Base-by-base conservation (phyloP, 2,113 vertebrate genomes). In the Sciurus niger region DNA sequence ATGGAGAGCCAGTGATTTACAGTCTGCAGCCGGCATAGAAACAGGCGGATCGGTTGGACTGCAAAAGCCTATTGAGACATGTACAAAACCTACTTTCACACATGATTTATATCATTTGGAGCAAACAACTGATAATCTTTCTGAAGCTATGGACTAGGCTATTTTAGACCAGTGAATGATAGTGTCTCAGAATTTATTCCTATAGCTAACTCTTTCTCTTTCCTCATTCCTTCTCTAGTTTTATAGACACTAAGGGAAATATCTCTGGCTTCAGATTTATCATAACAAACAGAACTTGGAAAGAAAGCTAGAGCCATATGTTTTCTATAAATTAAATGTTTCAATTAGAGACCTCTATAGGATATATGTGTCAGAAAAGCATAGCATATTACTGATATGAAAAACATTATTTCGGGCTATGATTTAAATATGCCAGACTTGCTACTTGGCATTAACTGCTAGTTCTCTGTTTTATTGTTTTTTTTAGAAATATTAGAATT, bases 91-190 rank as follows among this genome's bases (percentile, higher is more conserved):
- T 85, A 92, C 48, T 96, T 97, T 97, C 96, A 74, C 55, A 32
- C 74, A 63, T 87, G 92, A 96, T 97, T 98, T 97, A 92, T 98
- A 92, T 90, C 37, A 90, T 97, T 95, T 89, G 76, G 94, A 93
- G 78, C 67, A 97, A 95, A 98, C 70, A 97, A 63, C 92, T 93
- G 96, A 89, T 98, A 92, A 97, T 98, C 55, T 98, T 94, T 79
- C 30, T 70, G 77, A 95, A 65, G 70, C 53, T 91, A 89, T 55
- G 9, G 55, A 72, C 88, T 53, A 89, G 86, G 74, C 28, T 46
- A 97, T 97, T 97, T 97, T 96, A 77, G 55, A 94, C 78, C 43
- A 92, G 83, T 82, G 88, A 96, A 83, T 72, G 65, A 94, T 76
- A 63, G 20, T 16, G 40, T 53, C 70, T 97, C 48, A 34, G 8